phyloP scores from a whole-genome alignment of 2,888 invertebrate genomes.

The Pyrocoelia pectoralis region DNA sequence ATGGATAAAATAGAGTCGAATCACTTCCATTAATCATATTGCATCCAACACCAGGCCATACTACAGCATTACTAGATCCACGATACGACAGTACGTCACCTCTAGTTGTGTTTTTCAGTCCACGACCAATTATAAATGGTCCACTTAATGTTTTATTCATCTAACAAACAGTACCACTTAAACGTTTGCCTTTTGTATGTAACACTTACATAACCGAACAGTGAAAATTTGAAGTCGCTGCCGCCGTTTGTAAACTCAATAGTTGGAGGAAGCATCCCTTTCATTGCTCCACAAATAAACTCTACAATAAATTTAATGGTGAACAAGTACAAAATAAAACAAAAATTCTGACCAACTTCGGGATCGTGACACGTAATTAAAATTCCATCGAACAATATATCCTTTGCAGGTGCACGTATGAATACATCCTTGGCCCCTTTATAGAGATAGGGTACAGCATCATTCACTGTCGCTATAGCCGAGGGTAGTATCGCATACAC shows the following conservation, averaged over 20 bases:
- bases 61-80: slow-evolving; percentile 53
- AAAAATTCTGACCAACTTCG: slow-evolving; percentile 62
- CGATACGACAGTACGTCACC: slow-evolving; percentile 64
- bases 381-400: slow-evolving; percentile 67
- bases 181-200: slow-evolving; percentile 41
- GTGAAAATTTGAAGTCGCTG: slow-evolving; percentile 65
- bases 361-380: slow-evolving; percentile 55
- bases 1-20: slow-evolving; percentile 62
- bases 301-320: slow-evolving; percentile 40
- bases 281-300: slow-evolving; percentile 51
- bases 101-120: slow-evolving; percentile 60
- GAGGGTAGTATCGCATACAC: slow-evolving; percentile 25
- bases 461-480: slow-evolving; percentile 40
- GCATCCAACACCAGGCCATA: slow-evolving; percentile 62
- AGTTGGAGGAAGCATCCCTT: slow-evolving; percentile 54
- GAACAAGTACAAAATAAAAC: too few relatives aligned
- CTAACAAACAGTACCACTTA: slow-evolving; percentile 52
- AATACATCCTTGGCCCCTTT: slow-evolving; percentile 63
- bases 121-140: slow-evolving; percentile 65
- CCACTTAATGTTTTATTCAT: slow-evolving; percentile 64
- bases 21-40: slow-evolving; percentile 66
- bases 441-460: slow-evolving; percentile 64
- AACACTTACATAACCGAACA: slow-evolving; percentile 64
- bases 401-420: slow-evolving; percentile 61
- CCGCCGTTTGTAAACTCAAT: slow-evolving; percentile 61